Evolutionary conservation across 2,888 invertebrate genomes (phyloP), one percentile per base, ranked within the genome.

Genomic region (Penaeus monodon): DNA sequence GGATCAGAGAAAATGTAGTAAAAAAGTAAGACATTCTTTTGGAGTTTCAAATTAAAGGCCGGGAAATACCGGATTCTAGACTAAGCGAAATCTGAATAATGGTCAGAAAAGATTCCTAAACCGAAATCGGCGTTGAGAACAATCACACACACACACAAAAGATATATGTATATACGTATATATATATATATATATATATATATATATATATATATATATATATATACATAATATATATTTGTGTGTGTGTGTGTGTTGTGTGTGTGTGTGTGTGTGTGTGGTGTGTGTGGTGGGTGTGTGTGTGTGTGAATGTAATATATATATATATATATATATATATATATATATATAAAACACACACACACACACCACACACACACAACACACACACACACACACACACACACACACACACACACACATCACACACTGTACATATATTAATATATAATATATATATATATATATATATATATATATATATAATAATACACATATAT

Each of bases 141-240:
- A 44, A 44, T 44, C 44, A 44, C 44, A 44, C 44, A 10, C 44
- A 44, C 63, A 79, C 57, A 64, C n/a, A 63, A 79, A 64, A 64
- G 64, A 64, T 79, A 79, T 64, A 79, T 8, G 57, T 64, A 79
- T 27, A 79, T 64, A 27, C 33, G 64, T 79, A 7, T 57, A 64
- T 79, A 63, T 79, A 64, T 79, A 70, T 49, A 33, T 49, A 81
- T 66, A 57, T 49, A 68, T 81, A 49, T 70, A 57, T 70, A 57
- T 17, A 27, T 33, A 27, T n/a, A 33, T 81, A 66, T 81, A 57
- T 68, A 57, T 81, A 57, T 81, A 57, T 81, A 57, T 81, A 57
- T 81, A 57, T 81, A 29, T 81, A 57, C 66, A 49, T 81, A 49
- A 49, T 81, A 49, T 81, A 49, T 81, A 38, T 81, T 24, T 38